Evolutionary conservation across 1,140 invertebrate species (phyloP), one percentile per base, ranked within the genome.

Genomic region (Elysia chlorotica): DNA sequence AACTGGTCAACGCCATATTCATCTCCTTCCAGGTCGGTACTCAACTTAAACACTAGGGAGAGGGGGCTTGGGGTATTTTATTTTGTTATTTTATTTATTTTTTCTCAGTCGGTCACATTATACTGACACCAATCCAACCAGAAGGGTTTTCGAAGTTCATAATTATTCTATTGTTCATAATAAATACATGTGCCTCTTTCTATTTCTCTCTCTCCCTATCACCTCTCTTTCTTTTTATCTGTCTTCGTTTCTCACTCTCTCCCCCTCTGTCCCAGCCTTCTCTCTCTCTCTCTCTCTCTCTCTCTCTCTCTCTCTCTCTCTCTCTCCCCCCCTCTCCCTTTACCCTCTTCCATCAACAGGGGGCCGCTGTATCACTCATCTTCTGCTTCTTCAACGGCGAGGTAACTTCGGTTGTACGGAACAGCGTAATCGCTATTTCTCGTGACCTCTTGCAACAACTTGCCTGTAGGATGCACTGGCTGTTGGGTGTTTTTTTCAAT

Each of bases 341-440:
- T 10, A 57, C 17, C 5, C 33, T 48, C 14, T n/a, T n/a, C 25
- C 36, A 0, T 79, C 91, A 90, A 23, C 89, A 96, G 94, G 96
- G 96, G 65, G 90, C 96, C 19, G 95, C 93, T 82, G 96, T 98
- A 14, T 93, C 96, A 6, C 91, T 95, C 28, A 90, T 98, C 6
- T 97, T 96, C 88, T 98, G 96, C 85, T 97, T 97, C 90, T 95
- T 93, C 88, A 98, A 98, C 83, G 95, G 95, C 69, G 95, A 97
- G 91, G 96, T 96, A 79, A 78, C 70, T 62, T n/a, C n/a, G n/a
- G n/a, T n/a, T n/a, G n/a, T n/a, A n/a, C n/a, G n/a, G n/a, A n/a
- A n/a, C n/a, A n/a, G n/a, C n/a, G n/a, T n/a, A n/a, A n/a, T n/a
- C n/a, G n/a, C n/a, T n/a, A n/a, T n/a, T n/a, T n/a, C n/a, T n/a